Evolutionary conservation across 1,140 invertebrate genomes (phyloP).

Genomic region (Papilio glaucus): DNA sequence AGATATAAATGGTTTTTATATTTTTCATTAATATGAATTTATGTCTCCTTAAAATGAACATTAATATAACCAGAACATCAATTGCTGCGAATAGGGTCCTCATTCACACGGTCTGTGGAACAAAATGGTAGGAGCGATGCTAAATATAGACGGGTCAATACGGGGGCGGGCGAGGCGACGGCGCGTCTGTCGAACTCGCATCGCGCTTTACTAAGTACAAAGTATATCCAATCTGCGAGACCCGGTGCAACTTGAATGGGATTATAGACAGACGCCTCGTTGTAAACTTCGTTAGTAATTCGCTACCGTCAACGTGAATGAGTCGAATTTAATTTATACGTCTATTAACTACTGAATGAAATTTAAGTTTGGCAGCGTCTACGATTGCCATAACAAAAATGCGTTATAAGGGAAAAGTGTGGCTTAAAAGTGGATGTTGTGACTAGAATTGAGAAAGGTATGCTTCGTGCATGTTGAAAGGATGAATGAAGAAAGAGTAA

Average conservation of each 20-base stretch:
- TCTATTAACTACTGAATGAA: not conserved
- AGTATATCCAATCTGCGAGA: not conserved
- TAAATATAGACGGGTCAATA: conserved; percentile 70
- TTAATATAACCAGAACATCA: not conserved
- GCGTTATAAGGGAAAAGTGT: too few relatives aligned
- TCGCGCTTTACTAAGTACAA: not conserved
- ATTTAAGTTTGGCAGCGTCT: too few relatives aligned
- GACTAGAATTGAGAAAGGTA: too few relatives aligned
- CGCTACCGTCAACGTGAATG: not conserved
- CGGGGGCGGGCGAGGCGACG: conserved; percentile 47
- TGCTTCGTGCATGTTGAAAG: too few relatives aligned
- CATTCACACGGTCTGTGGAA: conserved; percentile 25
- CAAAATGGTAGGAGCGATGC: conserved; percentile 39
- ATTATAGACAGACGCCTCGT: not conserved
- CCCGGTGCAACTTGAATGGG: not conserved
- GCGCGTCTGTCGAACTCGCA: conserved; percentile 46
- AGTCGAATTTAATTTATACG: not conserved
- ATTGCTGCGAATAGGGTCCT: not conserved
- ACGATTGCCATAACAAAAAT: too few relatives aligned
- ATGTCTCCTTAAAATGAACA: not conserved
- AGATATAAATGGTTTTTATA: too few relatives aligned
- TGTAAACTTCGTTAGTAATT: not conserved
- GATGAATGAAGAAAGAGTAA: too few relatives aligned
- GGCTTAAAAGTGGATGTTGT: too few relatives aligned
- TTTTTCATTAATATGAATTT: too few relatives aligned